Evolutionary conservation across 2,888 invertebrate genomes (phyloP).

Genomic region (Stegana nigrithorax): DNA sequence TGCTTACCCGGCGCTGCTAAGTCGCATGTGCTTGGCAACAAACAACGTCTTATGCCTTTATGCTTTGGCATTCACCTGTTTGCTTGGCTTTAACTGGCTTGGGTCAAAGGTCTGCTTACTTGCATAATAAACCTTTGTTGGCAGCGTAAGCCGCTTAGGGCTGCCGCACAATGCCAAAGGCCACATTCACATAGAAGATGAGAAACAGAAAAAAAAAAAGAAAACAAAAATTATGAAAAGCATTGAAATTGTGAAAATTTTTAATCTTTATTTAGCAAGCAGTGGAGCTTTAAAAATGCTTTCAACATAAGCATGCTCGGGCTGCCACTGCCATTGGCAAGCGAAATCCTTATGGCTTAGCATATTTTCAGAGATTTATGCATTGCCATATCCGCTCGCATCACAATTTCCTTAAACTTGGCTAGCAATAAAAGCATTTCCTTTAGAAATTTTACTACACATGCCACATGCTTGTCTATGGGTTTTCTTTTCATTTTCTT

Average conservation of each 20-base stretch:
- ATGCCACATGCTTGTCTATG: not conserved
- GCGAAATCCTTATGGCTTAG: slow-evolving; percentile 17
- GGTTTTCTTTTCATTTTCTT: not conserved
- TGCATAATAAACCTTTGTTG: not conserved
- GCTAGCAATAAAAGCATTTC: slow-evolving; percentile 56
- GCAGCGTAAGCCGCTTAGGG: slow-evolving; percentile 11
- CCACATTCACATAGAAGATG: not conserved
- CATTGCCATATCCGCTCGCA: slow-evolving; percentile 49
- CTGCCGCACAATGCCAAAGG: not conserved
- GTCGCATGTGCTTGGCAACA: slow-evolving; percentile 45
- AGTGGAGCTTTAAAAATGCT: slow-evolving; percentile 13
- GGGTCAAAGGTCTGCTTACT: slow-evolving; percentile 37
- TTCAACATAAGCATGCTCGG: not conserved
- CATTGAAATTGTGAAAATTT: slow-evolving; percentile 57
- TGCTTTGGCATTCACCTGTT: too few species aligned
- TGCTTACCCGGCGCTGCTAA: not conserved
- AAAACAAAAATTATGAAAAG: slow-evolving; percentile 12
- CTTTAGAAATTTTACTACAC: slow-evolving; percentile 42
- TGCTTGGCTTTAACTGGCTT: too few species aligned
- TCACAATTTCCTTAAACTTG: slow-evolving; percentile 52
- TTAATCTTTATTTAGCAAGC: slow-evolving; percentile 54
- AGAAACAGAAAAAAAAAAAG: not conserved
- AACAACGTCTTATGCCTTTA: not conserved
- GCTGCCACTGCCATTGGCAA: too few species aligned
- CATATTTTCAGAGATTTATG: slow-evolving; percentile 43